A percentile compares a stretch with the other conserved stretches of the same genome.
phyloP scores from a whole-genome alignment of 2,113 vertebrate genomes.

The Gallinago paraguaiae region DNA sequence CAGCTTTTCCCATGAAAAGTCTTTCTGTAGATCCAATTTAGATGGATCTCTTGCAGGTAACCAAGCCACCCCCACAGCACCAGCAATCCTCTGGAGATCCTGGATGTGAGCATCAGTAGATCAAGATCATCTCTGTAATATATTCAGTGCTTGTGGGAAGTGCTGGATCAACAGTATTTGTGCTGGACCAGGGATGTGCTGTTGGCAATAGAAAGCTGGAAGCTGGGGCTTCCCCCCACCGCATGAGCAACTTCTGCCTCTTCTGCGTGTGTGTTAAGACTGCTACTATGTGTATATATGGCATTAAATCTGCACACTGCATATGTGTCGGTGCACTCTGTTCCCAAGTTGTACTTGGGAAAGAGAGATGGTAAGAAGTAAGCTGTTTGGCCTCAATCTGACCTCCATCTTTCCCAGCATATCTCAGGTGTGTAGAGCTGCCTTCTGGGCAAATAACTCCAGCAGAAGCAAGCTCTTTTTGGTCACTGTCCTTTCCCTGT shows the following conservation, averaged over 20 bases:
- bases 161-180: not conserved
- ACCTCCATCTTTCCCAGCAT: not conserved
- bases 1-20: not conserved
- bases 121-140: not conserved
- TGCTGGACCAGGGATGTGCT: not conserved
- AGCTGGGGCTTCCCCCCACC: not conserved
- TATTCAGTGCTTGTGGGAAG: not conserved
- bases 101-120: not conserved
- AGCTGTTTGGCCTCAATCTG: not conserved
- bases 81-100: not conserved
- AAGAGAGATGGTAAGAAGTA: not conserved
- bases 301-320: not conserved
- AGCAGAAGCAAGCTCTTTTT: not conserved
- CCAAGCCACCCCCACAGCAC: not conserved
- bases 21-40: not conserved
- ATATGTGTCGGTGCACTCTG: not conserved
- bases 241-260: not conserved
- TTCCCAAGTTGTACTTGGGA: not conserved
- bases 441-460: not conserved
- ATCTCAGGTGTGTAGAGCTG: not conserved
- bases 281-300: not conserved
- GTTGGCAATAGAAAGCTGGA: not conserved
- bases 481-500: not conserved
- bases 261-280: not conserved
- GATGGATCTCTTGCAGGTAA: not conserved